A percentile compares a stretch with the other conserved stretches of the same genome.
Conservation (phyloP, 2,888 invertebrate genomes). For the Drosophila setosimentum region DNA sequence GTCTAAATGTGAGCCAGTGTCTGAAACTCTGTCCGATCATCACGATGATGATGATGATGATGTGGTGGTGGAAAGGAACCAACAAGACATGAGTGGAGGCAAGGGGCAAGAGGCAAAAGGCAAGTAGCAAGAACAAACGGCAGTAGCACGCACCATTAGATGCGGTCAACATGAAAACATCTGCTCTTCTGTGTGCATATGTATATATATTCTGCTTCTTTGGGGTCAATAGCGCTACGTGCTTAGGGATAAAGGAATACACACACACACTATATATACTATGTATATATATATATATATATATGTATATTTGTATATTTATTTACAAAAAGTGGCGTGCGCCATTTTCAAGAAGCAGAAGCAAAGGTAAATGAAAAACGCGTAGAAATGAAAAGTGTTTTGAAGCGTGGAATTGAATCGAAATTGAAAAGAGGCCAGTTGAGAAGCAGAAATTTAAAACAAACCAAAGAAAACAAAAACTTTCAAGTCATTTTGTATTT, state of each 20-base stretch:
- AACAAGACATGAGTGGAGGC: constrained; percentile 26
- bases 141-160: constrained; percentile 85
- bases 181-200: constrained; percentile 69
- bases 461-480: constrained; percentile 2
- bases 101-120: constrained; percentile 29
- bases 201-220: constrained; percentile 17
- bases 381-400: constrained; percentile 71
- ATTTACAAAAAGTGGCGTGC: constrained; percentile 50
- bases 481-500: constrained; percentile 4
- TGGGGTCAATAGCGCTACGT: constrained; percentile 66
- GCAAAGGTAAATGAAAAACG: constrained; percentile 1
- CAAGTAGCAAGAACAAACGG: constrained; percentile 61
- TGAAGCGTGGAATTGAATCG: constrained; percentile 41
- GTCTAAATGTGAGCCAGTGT: constrained; percentile 39
- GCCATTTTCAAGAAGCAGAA: constrained; percentile 59
- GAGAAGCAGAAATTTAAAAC: constrained; percentile 6
- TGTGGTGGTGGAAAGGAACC: constrained; percentile 20
- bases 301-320: not conserved
- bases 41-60: constrained; percentile 33
- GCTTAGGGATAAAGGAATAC: not conserved
- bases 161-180: constrained; percentile 83
- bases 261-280: not conserved
- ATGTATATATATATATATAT: not conserved
- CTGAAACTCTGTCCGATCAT: constrained; percentile 36
- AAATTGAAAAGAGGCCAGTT: not conserved